phyloP scores from a whole-genome alignment of 64 coral and sea anemone genomes.

The Orbicella faveolata region DNA sequence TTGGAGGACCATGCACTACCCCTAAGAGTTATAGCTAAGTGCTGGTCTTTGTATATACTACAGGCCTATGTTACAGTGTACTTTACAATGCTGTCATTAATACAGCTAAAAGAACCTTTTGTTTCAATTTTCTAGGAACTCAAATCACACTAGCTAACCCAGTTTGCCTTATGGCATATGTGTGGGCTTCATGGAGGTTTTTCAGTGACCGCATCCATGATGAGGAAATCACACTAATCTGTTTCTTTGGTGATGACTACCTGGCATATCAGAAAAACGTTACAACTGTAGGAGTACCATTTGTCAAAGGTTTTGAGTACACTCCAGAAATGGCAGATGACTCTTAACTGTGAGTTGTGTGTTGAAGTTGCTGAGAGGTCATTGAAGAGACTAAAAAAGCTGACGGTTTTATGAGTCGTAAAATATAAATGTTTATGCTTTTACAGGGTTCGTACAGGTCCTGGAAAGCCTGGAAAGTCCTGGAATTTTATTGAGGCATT shows the following conservation, averaged over 20 bases:
- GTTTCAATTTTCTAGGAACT: constrained; percentile 61
- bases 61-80: too few relatives aligned
- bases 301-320: constrained; percentile 69
- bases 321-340: background rate
- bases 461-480: too few relatives aligned
- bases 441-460: too few relatives aligned
- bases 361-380: background rate
- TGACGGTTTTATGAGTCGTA: too few relatives aligned
- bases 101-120: background rate
- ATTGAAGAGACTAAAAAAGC: background rate
- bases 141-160: constrained; percentile 87
- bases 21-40: too few relatives aligned
- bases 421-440: too few relatives aligned
- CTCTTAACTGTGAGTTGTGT: background rate
- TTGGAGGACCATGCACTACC: too few relatives aligned
- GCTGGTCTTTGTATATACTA: background rate
- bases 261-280: constrained; percentile 88
- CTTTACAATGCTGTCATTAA: too few relatives aligned
- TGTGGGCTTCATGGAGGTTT: constrained; percentile 89
- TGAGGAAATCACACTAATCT: constrained; percentile 76
- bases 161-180: constrained; percentile 76
- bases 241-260: constrained; percentile 91
- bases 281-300: constrained; percentile 77
- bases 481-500: too few relatives aligned
- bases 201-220: constrained; percentile 88